Percentiles rank a stretch among this genome's conserved stretches.
Evolutionary conservation across 2,113 vertebrate species (phyloP).

Genomic region (Tamias sibiricus): DNA sequence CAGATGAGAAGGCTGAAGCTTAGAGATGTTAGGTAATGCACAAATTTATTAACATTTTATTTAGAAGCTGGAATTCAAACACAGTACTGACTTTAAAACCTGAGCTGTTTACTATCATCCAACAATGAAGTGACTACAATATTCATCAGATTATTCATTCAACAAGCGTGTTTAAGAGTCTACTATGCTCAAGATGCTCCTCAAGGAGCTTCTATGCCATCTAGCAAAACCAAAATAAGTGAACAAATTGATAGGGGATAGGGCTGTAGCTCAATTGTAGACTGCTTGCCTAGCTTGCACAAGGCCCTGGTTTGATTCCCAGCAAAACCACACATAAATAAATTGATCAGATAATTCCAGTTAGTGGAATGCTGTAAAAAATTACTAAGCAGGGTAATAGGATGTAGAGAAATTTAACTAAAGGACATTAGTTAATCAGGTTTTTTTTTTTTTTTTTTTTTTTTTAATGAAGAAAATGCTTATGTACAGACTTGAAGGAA

Average conservation of each 20-base stretch:
- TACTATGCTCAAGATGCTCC: not conserved
- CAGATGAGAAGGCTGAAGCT: not conserved
- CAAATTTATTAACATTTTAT: not conserved
- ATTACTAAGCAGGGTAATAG: not conserved
- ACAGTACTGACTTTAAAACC: not conserved
- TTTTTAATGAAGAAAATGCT: not conserved
- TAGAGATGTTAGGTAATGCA: not conserved
- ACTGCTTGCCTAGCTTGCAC: not conserved
- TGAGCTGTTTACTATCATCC: not conserved
- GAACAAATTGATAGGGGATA: not conserved
- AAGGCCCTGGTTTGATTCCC: not conserved
- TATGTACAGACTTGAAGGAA: not conserved
- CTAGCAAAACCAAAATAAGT: not conserved
- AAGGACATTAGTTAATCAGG: not conserved
- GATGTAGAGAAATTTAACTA: not conserved
- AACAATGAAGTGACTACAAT: not conserved
- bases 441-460: not conserved
- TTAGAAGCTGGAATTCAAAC: not conserved
- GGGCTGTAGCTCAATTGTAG: not conserved
- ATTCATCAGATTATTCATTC: not conserved
- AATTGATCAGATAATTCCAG: not conserved
- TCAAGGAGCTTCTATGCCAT: not conserved
- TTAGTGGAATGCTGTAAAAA: not conserved
- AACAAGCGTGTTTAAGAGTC: not conserved
- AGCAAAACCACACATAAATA: not conserved